Conservation (phyloP, 2,797 vertebrate genomes). For the Acrossocheilus wenchowensis region DNA sequence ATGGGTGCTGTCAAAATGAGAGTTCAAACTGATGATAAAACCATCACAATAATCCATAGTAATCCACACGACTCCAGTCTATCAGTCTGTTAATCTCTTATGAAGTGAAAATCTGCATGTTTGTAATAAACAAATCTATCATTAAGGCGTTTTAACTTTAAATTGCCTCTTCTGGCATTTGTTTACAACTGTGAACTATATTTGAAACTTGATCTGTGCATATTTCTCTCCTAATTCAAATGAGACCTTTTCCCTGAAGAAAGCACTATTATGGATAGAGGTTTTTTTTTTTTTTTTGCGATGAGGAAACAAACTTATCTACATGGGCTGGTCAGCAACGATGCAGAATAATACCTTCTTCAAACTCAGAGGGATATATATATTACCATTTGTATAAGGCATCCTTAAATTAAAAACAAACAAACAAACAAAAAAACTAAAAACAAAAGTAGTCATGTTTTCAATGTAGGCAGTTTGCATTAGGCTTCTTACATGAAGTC, state of each 20-base stretch:
- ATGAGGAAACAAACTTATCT: not conserved
- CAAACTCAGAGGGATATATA: not conserved
- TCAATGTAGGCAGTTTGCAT: not conserved
- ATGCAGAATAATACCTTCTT: not conserved
- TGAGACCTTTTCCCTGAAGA: not conserved
- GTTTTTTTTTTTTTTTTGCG: not conserved
- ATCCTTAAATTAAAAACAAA: not conserved
- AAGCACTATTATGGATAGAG: not conserved
- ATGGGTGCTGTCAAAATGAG: not conserved
- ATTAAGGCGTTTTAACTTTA: not conserved
- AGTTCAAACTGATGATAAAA: not conserved
- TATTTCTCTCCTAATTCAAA: not conserved
- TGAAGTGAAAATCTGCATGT: not conserved
- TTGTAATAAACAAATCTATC: not conserved
- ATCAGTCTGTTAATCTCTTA: not conserved
- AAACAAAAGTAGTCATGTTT: not conserved
- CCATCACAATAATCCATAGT: not conserved
- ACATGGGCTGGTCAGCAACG: not conserved
- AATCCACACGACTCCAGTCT: not conserved
- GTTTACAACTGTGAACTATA: not conserved
- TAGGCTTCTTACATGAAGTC: not conserved
- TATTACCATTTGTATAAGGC: not conserved
- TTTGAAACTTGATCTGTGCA: not conserved
- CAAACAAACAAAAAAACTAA: not conserved
- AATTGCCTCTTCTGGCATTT: not conserved